These are phyloP conservation scores for Acanthochromis polyacanthus DNA, from an alignment of 2,113 vertebrate species.

Conservation along the genomic window DNA sequence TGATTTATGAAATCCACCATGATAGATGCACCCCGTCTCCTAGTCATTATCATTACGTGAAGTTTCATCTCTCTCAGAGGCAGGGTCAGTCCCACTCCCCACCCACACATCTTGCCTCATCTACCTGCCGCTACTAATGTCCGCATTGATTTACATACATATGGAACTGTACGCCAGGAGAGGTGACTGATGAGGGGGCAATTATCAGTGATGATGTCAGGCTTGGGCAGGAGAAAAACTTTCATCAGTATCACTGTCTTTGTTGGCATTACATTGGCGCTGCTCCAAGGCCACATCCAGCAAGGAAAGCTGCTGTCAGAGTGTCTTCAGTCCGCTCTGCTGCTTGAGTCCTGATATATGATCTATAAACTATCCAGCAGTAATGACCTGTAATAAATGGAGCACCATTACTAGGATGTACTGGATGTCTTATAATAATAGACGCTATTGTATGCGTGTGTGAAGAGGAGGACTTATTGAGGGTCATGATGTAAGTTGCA, in stretches of 20 bases:
- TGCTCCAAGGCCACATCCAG: slow-evolving; percentile 28
- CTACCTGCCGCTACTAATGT: slow-evolving; percentile 18
- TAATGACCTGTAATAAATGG: slow-evolving; percentile 53
- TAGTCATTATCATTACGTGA: slow-evolving; percentile 48
- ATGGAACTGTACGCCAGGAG: slow-evolving; percentile 36
- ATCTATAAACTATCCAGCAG: slow-evolving; percentile 35
- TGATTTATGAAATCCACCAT: slow-evolving; percentile 58
- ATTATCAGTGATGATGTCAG: slow-evolving; percentile 57
- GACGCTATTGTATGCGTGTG: background rate
- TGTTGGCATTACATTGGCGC: slow-evolving; percentile 43
- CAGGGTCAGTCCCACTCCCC: slow-evolving; percentile 19
- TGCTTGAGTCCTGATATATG: background rate
- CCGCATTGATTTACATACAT: slow-evolving; percentile 62
- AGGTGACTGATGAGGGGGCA: slow-evolving; percentile 56
- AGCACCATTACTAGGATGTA: slow-evolving; percentile 50
- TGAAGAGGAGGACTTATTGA: slow-evolving; percentile 14
- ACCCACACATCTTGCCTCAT: slow-evolving; percentile 28
- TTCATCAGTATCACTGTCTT: slow-evolving; percentile 50
- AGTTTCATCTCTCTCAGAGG: slow-evolving; percentile 46
- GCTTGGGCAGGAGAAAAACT: slow-evolving; percentile 15
- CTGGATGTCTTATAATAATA: slow-evolving; percentile 20
- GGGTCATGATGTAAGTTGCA: background rate
- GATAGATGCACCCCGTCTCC: slow-evolving; percentile 42
- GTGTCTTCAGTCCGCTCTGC: slow-evolving; percentile 35
- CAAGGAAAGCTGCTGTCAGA: slow-evolving; percentile 5